Base-by-base conservation (phyloP, 2,113 vertebrate genomes). In the Junco hyemalis region DNA sequence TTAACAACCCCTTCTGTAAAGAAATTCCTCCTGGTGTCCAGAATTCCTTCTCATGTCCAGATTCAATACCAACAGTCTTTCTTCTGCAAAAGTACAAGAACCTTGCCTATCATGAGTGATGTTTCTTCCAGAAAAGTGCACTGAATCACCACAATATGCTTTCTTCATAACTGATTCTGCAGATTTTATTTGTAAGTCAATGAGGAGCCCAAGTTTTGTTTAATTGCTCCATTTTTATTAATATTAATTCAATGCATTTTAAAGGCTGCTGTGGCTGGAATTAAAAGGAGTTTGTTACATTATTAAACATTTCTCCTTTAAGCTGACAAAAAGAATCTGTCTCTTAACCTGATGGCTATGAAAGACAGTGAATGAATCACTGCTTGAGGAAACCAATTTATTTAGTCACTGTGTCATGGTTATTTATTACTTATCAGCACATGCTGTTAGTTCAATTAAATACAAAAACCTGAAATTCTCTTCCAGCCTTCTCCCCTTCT, bases 341-440 rank as follows among this genome's bases (percentile, higher is more conserved):
- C 96, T 97, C 89, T 97, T 95, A 98, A 97, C 86, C 95, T 98
- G 97, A 98, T 97, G 96, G 96, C 98, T 98, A 97, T 97, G 94
- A 98, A 98, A 99, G 98, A 97, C 97, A 97, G 95, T 83, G 59
- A 96, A 98, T 98, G 98, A 99, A 98, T 98, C 98, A 98, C 61
- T 98, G 98, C 98, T 98, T 90, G 94, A 97, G 96, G 97, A 98
- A 99, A 98, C 96, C 98, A 98, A 98, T 99, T 99, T 97, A 98
- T 98, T 98, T 98, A 98, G 98, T 98, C 97, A 98, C 96, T 98
- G 95, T 88, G 97, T 96, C 85, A 56, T 94, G 81, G 96, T 98
- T 99, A 99, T 99, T 99, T 99, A 99, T 99, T 98, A 98, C 97
- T 98, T 98, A 98, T 98, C 98, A 98, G 97, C 96, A 97, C 91